Conservation (phyloP, 1,140 invertebrate genomes). For the Mylabris phalerata region DNA sequence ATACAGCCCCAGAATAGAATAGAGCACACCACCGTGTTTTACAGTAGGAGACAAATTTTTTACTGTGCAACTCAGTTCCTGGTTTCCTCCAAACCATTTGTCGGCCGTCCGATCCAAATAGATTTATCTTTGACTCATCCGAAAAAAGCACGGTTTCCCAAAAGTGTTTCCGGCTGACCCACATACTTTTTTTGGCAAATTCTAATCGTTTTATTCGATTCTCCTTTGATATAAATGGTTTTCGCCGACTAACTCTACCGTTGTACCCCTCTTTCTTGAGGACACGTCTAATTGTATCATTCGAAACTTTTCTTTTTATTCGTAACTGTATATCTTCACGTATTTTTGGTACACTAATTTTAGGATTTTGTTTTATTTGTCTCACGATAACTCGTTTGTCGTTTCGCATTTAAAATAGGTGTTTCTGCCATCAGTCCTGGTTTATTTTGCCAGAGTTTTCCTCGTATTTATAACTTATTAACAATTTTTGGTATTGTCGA, state of each 20-base stretch:
- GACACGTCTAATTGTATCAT: conserved; percentile 7
- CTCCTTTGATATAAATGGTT: conserved; percentile 6
- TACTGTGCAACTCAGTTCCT: background rate
- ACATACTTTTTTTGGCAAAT: conserved; percentile 12
- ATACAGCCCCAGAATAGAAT: conserved; percentile 40
- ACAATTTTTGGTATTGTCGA: too few species aligned
- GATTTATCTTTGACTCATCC: conserved; percentile 15
- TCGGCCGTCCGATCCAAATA: conserved; percentile 25
- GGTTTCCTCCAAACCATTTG: too few species aligned
- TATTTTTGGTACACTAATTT: too few species aligned
- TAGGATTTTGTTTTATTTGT: too few species aligned
- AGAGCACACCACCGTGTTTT: conserved; percentile 34
- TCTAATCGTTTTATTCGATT: conserved; percentile 10
- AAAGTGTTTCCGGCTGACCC: background rate
- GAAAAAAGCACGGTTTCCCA: conserved; percentile 17
- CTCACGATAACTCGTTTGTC: too few species aligned
- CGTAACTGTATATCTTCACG: too few species aligned
- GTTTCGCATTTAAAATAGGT: too few species aligned
- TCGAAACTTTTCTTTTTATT: too few species aligned
- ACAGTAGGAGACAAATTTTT: conserved; percentile 19
- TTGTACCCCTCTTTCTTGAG: conserved; percentile 9
- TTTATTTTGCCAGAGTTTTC: too few species aligned
- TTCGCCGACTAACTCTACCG: conserved; percentile 11
- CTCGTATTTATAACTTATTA: too few species aligned
- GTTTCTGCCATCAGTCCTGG: too few species aligned